These are phyloP conservation scores for Glossosoma conforme DNA, from an alignment of 1,140 invertebrate genomes.

Conservation along the genomic window DNA sequence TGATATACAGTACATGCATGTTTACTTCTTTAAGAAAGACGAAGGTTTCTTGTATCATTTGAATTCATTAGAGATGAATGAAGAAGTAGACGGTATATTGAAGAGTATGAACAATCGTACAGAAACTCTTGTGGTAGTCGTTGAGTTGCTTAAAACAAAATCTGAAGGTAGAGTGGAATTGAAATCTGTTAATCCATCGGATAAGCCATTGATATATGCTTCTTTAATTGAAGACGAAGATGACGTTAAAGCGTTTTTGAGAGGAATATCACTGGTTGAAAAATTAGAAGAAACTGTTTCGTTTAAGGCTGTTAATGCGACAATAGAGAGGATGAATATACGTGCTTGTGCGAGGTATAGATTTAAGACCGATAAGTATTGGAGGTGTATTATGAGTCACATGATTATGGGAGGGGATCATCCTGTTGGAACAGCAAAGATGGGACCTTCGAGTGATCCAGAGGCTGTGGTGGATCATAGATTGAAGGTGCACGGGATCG, in stretches of 20 bases:
- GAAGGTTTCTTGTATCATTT: conserved; percentile 28
- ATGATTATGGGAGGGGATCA: conserved; percentile 62
- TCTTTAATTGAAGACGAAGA: conserved; percentile 55
- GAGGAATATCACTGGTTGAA: conserved; percentile 46
- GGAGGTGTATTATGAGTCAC: conserved; percentile 55
- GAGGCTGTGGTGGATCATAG: conserved; percentile 57
- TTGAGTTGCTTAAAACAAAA: conserved; percentile 49
- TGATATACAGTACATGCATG: too few species aligned
- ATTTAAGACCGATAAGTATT: conserved; percentile 51
- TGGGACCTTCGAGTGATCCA: conserved; percentile 53
- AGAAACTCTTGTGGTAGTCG: conserved; percentile 38
- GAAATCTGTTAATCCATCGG: conserved; percentile 51
- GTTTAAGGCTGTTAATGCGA: conserved; percentile 39
- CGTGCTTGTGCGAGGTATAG: conserved; percentile 39
- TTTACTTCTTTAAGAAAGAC: too few species aligned
- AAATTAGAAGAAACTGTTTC: conserved; percentile 45
- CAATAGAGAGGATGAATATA: conserved; percentile 38
- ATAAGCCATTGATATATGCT: conserved; percentile 60
- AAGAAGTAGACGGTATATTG: neutral
- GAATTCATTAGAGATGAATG: conserved; percentile 32
- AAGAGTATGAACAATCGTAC: conserved; percentile 37
- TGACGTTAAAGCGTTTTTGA: conserved; percentile 52
- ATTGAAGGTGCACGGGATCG: conserved; percentile 55
- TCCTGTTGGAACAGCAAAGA: conserved; percentile 59
- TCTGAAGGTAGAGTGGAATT: conserved; percentile 55